Percentiles rank a stretch among this genome's conserved stretches.
Conservation (phyloP, 2,888 invertebrate species). For the Perdita meconis region DNA sequence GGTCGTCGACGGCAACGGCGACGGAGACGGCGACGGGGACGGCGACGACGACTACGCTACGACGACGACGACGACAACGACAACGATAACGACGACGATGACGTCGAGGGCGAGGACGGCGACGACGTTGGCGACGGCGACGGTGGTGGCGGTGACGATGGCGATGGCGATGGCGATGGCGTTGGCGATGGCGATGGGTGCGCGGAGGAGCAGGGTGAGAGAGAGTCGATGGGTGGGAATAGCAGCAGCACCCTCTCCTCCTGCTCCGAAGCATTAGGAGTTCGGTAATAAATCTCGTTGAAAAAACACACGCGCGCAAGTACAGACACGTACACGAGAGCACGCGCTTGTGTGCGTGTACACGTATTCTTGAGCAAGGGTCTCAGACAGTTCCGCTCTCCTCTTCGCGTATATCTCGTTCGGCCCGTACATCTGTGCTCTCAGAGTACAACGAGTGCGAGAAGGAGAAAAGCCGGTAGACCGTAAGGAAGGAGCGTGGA, state of each 20-base stretch:
- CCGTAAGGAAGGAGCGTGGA: slow-evolving; percentile 33
- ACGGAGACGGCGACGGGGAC: slow-evolving; percentile 7
- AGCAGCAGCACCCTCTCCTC: slow-evolving; percentile 65
- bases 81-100: slow-evolving; percentile 20
- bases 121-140: slow-evolving; percentile 38
- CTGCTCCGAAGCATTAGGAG: slow-evolving; percentile 78
- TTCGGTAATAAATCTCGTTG: slow-evolving; percentile 83
- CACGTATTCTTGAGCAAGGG: slow-evolving; percentile 50
- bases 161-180: slow-evolving; percentile 12
- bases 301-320: slow-evolving; percentile 79
- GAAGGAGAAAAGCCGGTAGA: slow-evolving; percentile 58
- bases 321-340: slow-evolving; percentile 38
- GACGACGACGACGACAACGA: slow-evolving; percentile 17
- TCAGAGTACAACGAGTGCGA: slow-evolving; percentile 48
- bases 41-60: slow-evolving; percentile 19
- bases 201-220: slow-evolving; percentile 37
- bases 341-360: slow-evolving; percentile 34
- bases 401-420: slow-evolving; percentile 69
- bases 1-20: slow-evolving; percentile 29
- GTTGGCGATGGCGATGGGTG: too few species aligned
- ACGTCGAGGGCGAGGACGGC: neutral
- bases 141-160: slow-evolving; percentile 29
- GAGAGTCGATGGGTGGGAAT: slow-evolving; percentile 58
- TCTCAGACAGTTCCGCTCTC: slow-evolving; percentile 66
- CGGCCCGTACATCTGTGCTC: slow-evolving; percentile 72